Evolutionary conservation across 1,140 invertebrate genomes (phyloP).

Genomic region (Pseudomyrmex dendroicus): DNA sequence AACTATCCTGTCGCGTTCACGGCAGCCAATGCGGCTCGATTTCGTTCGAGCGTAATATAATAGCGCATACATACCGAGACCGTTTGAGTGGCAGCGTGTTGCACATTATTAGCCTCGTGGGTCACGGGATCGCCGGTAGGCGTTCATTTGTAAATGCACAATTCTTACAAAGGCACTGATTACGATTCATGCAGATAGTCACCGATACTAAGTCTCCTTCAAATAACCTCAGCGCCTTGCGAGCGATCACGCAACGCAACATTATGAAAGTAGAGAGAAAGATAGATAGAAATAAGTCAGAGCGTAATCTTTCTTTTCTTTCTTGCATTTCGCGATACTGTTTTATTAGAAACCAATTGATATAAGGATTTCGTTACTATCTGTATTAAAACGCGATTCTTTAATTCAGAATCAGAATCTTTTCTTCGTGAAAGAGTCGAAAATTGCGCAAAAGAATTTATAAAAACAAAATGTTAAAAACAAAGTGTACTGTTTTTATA

Average conservation of each 20-base stretch:
- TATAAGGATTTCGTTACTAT: not conserved
- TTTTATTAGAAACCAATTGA: slow-evolving; percentile 25
- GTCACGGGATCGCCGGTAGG: slow-evolving; percentile 57
- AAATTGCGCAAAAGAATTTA: not conserved
- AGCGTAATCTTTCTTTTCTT: not conserved
- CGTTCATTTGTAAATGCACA: slow-evolving; percentile 70
- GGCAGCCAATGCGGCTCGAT: slow-evolving; percentile 44
- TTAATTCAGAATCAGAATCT: slow-evolving; percentile 8
- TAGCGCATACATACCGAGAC: slow-evolving; percentile 28
- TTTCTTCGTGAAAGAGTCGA: not conserved
- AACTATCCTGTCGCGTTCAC: slow-evolving; percentile 28
- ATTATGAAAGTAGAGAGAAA: slow-evolving; percentile 15
- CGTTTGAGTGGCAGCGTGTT: slow-evolving; percentile 61
- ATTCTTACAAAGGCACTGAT: slow-evolving; percentile 67
- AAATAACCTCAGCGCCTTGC: slow-evolving; percentile 32
- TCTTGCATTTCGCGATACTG: not conserved
- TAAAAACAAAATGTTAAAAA: too few relatives aligned
- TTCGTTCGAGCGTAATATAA: slow-evolving; percentile 65
- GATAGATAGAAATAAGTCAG: not conserved
- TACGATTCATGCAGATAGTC: slow-evolving; percentile 67
- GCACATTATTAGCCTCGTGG: slow-evolving; percentile 67
- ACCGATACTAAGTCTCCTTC: slow-evolving; percentile 67
- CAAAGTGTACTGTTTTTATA: too few relatives aligned
- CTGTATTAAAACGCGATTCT: slow-evolving; percentile 18
- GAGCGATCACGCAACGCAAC: slow-evolving; percentile 43